Evolutionary conservation across 1,140 invertebrate genomes (phyloP).

Genomic region (Neodiprion pinetum): DNA sequence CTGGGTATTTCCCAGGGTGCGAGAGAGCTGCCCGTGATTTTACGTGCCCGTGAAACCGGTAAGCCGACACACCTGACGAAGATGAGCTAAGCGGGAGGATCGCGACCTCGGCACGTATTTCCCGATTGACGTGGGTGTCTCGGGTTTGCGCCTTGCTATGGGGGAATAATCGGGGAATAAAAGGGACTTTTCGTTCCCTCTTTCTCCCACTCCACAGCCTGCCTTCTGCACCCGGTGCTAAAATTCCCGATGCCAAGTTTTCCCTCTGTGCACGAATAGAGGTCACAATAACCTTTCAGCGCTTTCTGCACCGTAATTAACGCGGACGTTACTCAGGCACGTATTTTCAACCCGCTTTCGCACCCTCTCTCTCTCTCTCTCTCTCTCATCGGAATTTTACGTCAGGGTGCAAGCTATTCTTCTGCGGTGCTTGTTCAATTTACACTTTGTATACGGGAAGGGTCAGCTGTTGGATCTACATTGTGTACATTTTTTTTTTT

Average conservation of each 20-base stretch:
- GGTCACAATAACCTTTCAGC: background rate
- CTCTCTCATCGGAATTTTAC: background rate
- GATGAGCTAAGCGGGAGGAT: background rate
- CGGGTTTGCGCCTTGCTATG: background rate
- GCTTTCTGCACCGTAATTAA: background rate
- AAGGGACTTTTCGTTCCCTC: background rate
- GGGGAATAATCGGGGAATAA: background rate
- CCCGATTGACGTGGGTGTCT: constrained; percentile 4
- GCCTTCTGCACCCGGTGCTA: background rate
- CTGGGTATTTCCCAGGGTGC: background rate
- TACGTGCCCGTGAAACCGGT: background rate
- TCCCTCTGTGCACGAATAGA: background rate
- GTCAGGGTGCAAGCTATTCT: no score
- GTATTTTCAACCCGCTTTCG: background rate
- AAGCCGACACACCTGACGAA: constrained; percentile 18
- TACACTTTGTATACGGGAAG: background rate
- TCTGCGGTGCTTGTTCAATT: background rate
- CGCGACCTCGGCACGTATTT: constrained; percentile 15
- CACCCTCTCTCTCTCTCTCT: background rate
- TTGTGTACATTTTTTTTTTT: no score
- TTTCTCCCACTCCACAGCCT: no score
- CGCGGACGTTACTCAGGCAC: background rate
- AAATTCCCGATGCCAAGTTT: no score
- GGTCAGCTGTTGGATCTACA: no score
- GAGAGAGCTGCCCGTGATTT: no score